These are phyloP conservation scores for Bubo blakistoni DNA, from an alignment of 2,113 vertebrate genomes.

Conservation along the genomic window DNA sequence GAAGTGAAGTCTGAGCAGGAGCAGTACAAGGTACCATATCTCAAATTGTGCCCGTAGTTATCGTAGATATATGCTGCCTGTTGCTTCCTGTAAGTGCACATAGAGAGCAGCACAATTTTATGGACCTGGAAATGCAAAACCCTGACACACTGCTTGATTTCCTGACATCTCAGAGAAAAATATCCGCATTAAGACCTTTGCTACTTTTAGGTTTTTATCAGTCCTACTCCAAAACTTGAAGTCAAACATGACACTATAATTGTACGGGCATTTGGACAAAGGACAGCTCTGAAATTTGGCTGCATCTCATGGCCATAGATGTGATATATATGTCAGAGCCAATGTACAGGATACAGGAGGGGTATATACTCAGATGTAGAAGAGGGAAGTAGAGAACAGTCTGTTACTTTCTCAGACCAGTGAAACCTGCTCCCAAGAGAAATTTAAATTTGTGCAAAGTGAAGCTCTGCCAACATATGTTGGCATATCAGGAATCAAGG, in stretches of 20 bases:
- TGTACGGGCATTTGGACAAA: not conserved
- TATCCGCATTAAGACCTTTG: not conserved
- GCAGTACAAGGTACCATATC: not conserved
- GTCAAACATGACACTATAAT: not conserved
- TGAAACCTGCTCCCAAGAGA: slow-evolving; percentile 32
- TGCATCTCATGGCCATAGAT: not conserved
- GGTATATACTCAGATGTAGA: not conserved
- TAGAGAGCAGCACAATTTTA: not conserved
- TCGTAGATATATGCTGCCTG: rapidly evolving
- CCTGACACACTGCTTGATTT: rapidly evolving
- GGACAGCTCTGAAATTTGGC: not conserved
- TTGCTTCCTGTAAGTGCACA: not conserved
- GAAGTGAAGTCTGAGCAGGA: not conserved
- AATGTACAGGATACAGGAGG: not conserved
- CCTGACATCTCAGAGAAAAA: not conserved
- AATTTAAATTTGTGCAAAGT: slow-evolving; percentile 28
- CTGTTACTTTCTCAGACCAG: slow-evolving; percentile 42
- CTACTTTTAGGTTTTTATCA: not conserved
- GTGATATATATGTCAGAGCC: not conserved
- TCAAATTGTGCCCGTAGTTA: not conserved
- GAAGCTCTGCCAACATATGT: not conserved
- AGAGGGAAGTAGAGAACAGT: not conserved
- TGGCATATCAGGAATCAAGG: slow-evolving; percentile 19
- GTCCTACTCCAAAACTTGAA: not conserved
- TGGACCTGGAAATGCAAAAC: not conserved